A percentile compares a stretch with the other conserved stretches of the same genome.
phyloP scores from a whole-genome alignment of 1,140 invertebrate genomes.

The Trialeurodes vaporariorum region DNA sequence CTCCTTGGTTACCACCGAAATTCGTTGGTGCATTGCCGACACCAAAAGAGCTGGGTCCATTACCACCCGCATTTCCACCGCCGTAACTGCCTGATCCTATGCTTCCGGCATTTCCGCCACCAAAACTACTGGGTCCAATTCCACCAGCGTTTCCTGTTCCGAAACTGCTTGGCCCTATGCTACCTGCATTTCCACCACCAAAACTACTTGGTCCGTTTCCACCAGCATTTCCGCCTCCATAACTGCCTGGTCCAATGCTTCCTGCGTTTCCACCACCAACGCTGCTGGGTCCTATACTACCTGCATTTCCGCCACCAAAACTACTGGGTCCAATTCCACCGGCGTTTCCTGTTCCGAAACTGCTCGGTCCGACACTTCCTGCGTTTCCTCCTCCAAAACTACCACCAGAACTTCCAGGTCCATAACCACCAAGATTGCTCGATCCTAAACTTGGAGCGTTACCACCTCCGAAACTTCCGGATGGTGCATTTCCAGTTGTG shows the following conservation, averaged over 20 bases:
- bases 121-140: constrained; percentile 17
- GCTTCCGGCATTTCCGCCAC: constrained; percentile 22
- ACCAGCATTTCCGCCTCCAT: constrained; percentile 30
- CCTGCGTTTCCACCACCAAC: constrained; percentile 20
- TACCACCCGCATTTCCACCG: constrained; percentile 12
- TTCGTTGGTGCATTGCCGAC: constrained; percentile 16
- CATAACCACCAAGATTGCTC: constrained; percentile 16
- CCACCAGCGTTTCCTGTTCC: constrained; percentile 15
- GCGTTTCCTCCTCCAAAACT: constrained; percentile 21
- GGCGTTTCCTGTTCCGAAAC: constrained; percentile 22
- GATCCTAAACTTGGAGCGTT: constrained; percentile 18
- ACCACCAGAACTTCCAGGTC: constrained; percentile 19
- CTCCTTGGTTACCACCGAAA: constrained; percentile 17
- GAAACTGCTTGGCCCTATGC: constrained; percentile 20
- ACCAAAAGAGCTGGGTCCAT: constrained; percentile 14
- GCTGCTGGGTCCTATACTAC: constrained; percentile 23
- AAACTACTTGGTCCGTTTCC: constrained; percentile 27
- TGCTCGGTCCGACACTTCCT: constrained; percentile 23
- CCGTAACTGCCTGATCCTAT: constrained; percentile 17
- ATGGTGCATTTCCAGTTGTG: constrained; percentile 18
- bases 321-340: constrained; percentile 25
- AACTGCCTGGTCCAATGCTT: constrained; percentile 22
- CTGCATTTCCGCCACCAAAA: constrained; percentile 23
- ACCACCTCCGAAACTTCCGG: constrained; percentile 19
- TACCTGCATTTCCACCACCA: constrained; percentile 21